phyloP scores from a whole-genome alignment of 2,113 vertebrate genomes.

The Nesoenas mayeri region DNA sequence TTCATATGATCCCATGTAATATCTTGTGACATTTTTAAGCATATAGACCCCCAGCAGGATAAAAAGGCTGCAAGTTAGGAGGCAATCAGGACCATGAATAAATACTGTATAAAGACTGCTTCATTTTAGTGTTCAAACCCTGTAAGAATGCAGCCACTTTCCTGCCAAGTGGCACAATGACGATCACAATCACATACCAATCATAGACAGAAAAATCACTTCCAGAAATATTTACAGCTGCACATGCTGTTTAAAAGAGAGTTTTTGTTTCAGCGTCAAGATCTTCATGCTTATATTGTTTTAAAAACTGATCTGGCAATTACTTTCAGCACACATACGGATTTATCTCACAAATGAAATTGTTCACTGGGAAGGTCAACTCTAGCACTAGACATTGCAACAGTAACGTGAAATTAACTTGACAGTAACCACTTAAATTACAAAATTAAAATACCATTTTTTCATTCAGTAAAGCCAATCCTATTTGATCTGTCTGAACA shows the following conservation, averaged over 20 bases:
- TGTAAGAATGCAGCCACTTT: not conserved
- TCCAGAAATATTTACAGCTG: not conserved
- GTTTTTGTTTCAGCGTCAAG: not conserved
- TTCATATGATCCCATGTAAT: not conserved
- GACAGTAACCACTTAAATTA: not conserved
- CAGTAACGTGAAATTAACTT: not conserved
- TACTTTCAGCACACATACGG: not conserved
- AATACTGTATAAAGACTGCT: not conserved
- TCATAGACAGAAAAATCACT: not conserved
- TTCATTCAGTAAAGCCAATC: constrained; percentile 82
- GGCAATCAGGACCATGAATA: not conserved
- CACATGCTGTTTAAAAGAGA: not conserved
- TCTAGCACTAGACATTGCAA: not conserved
- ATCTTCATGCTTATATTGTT: not conserved
- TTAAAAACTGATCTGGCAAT: not conserved
- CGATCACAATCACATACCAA: not conserved
- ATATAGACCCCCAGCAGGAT: not conserved
- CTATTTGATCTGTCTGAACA: constrained; percentile 82
- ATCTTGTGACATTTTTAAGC: not conserved
- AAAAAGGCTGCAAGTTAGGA: not conserved
- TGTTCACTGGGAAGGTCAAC: not conserved
- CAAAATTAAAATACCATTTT: constrained; percentile 76
- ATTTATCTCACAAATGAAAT: not conserved
- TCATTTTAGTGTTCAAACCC: not conserved
- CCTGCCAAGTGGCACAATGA: not conserved